Base-by-base conservation (phyloP, 2,113 vertebrate genomes). In the Puffinus mauretanicus region DNA sequence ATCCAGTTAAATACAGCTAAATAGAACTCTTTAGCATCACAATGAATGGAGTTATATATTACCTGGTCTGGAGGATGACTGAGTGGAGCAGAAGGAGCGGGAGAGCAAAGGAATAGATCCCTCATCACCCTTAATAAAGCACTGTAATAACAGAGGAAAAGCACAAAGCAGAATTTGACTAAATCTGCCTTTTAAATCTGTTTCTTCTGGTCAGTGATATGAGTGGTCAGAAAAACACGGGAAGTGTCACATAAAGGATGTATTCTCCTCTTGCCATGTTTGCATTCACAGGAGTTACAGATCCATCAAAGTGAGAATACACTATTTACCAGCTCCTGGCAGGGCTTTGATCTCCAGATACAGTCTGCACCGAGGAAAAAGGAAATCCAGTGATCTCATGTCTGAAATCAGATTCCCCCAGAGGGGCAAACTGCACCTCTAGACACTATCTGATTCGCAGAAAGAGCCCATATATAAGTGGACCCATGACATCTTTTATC, bases 1-100 rank as follows among this genome's bases (percentile, higher is more conserved):
- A 98, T 98, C 98, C 98, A 98, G 97, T 98, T 98, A 98, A 98
- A 98, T 97, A 98, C 97, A 97, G 94, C 98, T 98, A 98, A 98
- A 98, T 98, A 98, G 98, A 98, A 97, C 97, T 88, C 95, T 96
- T 98, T 98, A 98, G 98, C 98, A 98, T 98, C 95, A 98, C 98
- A 98, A 98, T 98, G 97, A 98, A 97, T 86, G 89, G 95, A 96
- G 97, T 98, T 98, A 98, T 97, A 98, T 97, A 96, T 98, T 98
- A 98, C 97, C 96, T 97, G 97, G 96, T 97, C 96, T 96, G 96
- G 94, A 96, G 97, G 95, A 92, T n/a, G 95, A 83, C 96, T 97
- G 94, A 97, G 80, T 78, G 70, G 75, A 94, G 91, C 44, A 67
- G 86, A 75, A 92, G 79, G 73, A 92, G 89, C 82, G 70, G 91